phyloP scores from a whole-genome alignment of 2,888 invertebrate genomes.

The Amphiduros pacificus region DNA sequence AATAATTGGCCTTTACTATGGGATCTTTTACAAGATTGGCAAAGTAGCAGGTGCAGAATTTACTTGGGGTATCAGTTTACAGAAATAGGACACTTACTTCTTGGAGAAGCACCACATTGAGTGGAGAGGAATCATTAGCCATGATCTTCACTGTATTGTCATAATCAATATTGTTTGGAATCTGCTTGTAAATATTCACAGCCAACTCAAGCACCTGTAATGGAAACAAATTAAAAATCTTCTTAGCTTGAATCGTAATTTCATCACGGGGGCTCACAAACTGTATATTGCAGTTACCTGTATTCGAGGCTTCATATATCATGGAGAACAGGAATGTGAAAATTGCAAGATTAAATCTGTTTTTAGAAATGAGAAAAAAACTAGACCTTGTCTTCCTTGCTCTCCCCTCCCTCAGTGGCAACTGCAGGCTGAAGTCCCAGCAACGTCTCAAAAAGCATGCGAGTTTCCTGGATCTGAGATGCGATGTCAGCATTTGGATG shows the following conservation, averaged over 20 bases:
- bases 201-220: conserved; percentile 69
- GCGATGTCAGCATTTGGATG: conserved; percentile 89
- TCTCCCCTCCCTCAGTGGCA: conserved; percentile 60
- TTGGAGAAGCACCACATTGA: conserved; percentile 83
- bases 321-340: too few relatives aligned
- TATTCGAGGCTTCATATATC: too few relatives aligned
- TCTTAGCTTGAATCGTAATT: too few relatives aligned
- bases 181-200: conserved; percentile 71
- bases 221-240: background rate
- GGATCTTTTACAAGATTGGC: too few relatives aligned
- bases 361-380: background rate
- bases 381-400: conserved; percentile 72
- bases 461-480: conserved; percentile 79
- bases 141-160: conserved; percentile 76
- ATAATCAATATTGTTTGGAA: conserved; percentile 76
- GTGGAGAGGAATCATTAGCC: conserved; percentile 73
- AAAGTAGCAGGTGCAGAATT: too few relatives aligned
- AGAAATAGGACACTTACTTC: conserved; percentile 67
- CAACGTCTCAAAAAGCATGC: conserved; percentile 75
- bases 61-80: background rate
- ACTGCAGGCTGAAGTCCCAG: conserved; percentile 76
- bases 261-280: too few relatives aligned
- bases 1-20: too few relatives aligned
- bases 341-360: background rate
- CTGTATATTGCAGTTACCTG: too few relatives aligned